Evolutionary conservation across 2,113 vertebrate species (phyloP).

Genomic region (Rhinogobius similis): DNA sequence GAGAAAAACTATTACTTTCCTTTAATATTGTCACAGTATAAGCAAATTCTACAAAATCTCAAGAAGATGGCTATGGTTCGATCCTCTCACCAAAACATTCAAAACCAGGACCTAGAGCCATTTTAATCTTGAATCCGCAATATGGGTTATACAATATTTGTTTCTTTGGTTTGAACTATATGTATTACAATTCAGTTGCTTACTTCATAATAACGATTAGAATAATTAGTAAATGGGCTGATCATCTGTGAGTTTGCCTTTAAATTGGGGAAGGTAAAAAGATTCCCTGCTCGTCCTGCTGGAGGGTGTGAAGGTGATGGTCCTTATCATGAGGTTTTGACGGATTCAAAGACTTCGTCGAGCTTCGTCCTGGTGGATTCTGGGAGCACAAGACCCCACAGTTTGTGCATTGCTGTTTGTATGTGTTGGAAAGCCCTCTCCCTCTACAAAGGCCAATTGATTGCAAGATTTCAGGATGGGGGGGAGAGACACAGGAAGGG

Average conservation of each 20-base stretch:
- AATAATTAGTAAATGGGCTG: not conserved
- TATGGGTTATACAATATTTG: too few species aligned
- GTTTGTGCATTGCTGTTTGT: conserved; percentile 21
- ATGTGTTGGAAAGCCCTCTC: conserved; percentile 11
- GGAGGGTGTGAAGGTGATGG: conserved; percentile 16
- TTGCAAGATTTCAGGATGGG: conserved; percentile 26
- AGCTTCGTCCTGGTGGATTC: not conserved
- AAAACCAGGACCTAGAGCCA: not conserved
- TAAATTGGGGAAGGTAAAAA: not conserved
- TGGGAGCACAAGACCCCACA: conserved; percentile 3
- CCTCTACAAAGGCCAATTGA: conserved; percentile 67
- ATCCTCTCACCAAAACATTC: not conserved
- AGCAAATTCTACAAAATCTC: not conserved
- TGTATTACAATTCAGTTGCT: not conserved
- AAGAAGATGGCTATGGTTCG: too few species aligned
- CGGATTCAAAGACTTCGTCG: conserved; percentile 16
- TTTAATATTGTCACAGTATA: not conserved
- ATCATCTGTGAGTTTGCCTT: conserved; percentile 8
- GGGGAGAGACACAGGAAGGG: conserved; percentile 49
- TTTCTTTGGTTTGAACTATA: too few species aligned
- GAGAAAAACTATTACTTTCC: not conserved
- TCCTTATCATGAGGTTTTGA: conserved; percentile 42
- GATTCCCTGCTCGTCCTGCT: conserved; percentile 15
- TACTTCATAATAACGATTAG: not conserved
- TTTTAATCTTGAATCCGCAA: too few species aligned